Conservation (phyloP, 1,140 invertebrate species). For the Amyelois transitella region DNA sequence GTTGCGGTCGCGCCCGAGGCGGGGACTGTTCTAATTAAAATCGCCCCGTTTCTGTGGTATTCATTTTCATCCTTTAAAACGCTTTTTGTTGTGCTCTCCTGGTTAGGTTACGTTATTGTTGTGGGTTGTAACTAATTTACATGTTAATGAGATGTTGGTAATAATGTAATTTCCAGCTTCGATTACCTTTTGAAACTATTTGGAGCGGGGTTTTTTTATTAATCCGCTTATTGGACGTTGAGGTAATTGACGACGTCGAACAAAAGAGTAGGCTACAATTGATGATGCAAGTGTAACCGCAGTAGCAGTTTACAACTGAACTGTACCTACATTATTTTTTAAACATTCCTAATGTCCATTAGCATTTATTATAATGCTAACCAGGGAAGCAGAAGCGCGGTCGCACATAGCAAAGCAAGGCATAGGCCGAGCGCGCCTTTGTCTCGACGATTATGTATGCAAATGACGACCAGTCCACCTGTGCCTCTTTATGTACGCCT, state of each 20-base stretch:
- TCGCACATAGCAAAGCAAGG: slow-evolving; percentile 25
- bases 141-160: slow-evolving; percentile 65
- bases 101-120: slow-evolving; percentile 58
- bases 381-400: slow-evolving; percentile 47
- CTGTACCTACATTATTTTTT: slow-evolving; percentile 19
- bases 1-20: slow-evolving; percentile 50
- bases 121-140: slow-evolving; percentile 64
- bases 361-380: slow-evolving; percentile 57
- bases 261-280: slow-evolving; percentile 7
- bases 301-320: slow-evolving; percentile 5
- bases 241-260: background rate
- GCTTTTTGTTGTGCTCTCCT: slow-evolving; percentile 57
- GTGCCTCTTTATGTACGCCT: slow-evolving; percentile 48
- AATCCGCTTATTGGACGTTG: background rate
- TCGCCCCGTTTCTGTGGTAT: slow-evolving; percentile 58
- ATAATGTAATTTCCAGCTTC: slow-evolving; percentile 26
- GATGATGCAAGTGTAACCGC: slow-evolving; percentile 10
- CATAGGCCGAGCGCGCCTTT: slow-evolving; percentile 44
- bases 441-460: slow-evolving; percentile 58
- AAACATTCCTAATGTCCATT: slow-evolving; percentile 50
- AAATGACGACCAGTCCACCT: slow-evolving; percentile 59
- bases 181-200: slow-evolving; percentile 13
- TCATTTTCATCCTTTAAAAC: slow-evolving; percentile 67
- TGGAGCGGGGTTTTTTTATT: background rate
- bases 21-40: slow-evolving; percentile 65